Evolutionary conservation across 1,140 invertebrate genomes (phyloP).

Genomic region (Hormaphis cornu): DNA sequence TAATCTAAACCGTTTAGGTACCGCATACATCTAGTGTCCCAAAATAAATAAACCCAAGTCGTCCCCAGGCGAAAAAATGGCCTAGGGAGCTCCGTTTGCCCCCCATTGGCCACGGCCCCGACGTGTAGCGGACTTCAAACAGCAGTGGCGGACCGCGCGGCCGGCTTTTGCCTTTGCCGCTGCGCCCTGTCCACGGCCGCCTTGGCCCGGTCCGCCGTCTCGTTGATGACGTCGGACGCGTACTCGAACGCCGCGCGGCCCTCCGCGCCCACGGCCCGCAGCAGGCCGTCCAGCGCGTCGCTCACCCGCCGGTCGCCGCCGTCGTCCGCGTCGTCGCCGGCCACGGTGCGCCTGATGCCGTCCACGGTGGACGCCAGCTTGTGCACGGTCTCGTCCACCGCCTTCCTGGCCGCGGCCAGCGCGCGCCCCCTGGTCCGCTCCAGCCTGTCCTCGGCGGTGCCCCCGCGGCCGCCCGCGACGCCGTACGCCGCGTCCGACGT

Average conservation of each 20-base stretch:
- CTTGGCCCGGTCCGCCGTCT: constrained; percentile 15
- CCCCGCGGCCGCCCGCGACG: background rate
- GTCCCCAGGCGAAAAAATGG: too few relatives aligned
- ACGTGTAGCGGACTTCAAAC: too few relatives aligned
- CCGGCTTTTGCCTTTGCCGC: background rate
- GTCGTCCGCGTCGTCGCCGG: background rate
- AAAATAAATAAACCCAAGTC: too few relatives aligned
- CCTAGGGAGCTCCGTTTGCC: too few relatives aligned
- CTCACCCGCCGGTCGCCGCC: background rate
- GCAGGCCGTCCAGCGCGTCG: background rate
- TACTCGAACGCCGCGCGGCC: constrained; percentile 6
- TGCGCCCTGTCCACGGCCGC: constrained; percentile 1
- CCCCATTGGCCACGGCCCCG: too few relatives aligned
- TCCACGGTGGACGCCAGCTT: background rate
- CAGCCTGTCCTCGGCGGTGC: background rate
- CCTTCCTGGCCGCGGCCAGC: background rate
- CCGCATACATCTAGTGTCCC: too few relatives aligned
- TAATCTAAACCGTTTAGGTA: too few relatives aligned
- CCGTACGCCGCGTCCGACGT: too few relatives aligned
- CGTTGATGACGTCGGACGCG: constrained; percentile 8
- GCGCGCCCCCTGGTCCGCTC: background rate
- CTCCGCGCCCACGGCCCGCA: background rate
- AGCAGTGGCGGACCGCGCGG: too few relatives aligned
- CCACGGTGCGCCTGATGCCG: background rate
- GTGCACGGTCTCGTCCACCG: background rate